phyloP scores from a whole-genome alignment of 2,113 vertebrate genomes.

The Ammodytes dubius region DNA sequence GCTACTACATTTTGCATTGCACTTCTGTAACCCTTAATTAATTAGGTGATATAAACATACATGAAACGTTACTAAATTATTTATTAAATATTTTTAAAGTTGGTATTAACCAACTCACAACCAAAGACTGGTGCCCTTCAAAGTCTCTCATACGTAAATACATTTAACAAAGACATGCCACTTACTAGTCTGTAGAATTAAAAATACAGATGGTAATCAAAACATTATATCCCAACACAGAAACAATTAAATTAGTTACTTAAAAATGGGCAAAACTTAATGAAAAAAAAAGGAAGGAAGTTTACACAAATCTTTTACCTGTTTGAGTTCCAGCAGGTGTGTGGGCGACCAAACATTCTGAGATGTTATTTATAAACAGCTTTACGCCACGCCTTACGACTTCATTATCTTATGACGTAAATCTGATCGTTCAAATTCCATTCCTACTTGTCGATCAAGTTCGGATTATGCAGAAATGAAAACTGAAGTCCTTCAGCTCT shows the following conservation, averaged over 20 bases:
- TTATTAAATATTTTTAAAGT: neutral
- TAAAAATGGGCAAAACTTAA: neutral
- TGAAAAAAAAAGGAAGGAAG: neutral
- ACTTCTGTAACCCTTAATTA: neutral
- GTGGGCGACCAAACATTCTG: neutral
- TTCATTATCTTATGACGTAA: rapidly evolving
- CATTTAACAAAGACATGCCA: neutral
- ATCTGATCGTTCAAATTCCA: neutral
- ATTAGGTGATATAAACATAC: neutral
- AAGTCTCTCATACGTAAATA: neutral
- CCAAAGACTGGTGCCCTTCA: neutral
- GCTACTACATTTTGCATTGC: neutral
- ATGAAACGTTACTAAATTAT: neutral
- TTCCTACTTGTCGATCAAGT: neutral
- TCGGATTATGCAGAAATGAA: neutral
- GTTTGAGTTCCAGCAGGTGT: slow-evolving; percentile 9
- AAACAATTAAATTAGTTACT: too few relatives aligned
- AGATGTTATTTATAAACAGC: slow-evolving; percentile 2
- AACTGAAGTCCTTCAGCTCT: neutral
- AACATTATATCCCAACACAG: neutral
- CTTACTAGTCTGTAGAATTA: neutral
- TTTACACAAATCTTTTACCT: slow-evolving; percentile 5
- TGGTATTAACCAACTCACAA: neutral
- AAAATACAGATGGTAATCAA: neutral
- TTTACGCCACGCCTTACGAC: neutral